Conservation (phyloP, 2,797 vertebrate genomes). For the Tokudaia tokunoshimensis region DNA sequence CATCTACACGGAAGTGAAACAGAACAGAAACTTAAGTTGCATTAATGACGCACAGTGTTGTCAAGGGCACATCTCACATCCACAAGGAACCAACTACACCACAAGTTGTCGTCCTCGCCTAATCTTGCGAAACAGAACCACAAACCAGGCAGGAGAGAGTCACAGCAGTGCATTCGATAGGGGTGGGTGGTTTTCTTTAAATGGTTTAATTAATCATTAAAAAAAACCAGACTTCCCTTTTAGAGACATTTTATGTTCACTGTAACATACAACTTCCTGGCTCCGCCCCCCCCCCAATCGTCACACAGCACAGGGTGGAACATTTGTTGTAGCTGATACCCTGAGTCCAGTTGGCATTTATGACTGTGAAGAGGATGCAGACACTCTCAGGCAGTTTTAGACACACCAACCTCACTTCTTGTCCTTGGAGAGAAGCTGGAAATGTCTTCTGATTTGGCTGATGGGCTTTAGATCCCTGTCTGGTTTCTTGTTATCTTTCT, state of each 20-base stretch:
- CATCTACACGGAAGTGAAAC: slow-evolving; percentile 72
- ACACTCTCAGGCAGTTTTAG: neutral
- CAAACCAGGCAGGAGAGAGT: neutral
- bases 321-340: neutral
- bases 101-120: neutral
- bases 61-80: slow-evolving; percentile 33
- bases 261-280: neutral
- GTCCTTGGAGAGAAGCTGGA: neutral
- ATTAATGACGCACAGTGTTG: slow-evolving; percentile 37
- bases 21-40: slow-evolving; percentile 22
- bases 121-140: neutral
- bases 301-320: neutral
- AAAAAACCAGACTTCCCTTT: neutral
- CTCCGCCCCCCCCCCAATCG: neutral
- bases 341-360: neutral
- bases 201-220: neutral
- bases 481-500: neutral
- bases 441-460: neutral
- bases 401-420: neutral
- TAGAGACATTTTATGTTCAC: neutral
- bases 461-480: neutral
- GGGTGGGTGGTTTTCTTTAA: neutral
- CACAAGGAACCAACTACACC: neutral
- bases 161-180: neutral
- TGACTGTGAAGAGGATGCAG: no score